A percentile compares a stretch with the other conserved stretches of the same genome.
Conservation (phyloP, 2,797 vertebrate species). For the Forpus xanthops region DNA sequence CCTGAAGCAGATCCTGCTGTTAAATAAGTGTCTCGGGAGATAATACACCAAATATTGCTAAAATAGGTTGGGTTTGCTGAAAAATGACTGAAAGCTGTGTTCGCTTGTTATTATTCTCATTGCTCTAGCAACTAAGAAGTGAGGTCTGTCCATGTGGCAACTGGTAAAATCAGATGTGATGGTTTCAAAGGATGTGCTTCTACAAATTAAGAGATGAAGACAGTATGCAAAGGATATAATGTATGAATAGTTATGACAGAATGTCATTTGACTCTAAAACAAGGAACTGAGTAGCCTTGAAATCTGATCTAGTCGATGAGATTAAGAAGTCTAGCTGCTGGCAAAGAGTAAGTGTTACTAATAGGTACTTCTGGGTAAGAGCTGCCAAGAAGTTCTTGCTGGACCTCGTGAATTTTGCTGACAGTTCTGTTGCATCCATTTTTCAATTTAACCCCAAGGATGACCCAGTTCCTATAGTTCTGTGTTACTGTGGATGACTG, state of each 20-base stretch:
- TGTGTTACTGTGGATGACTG: neutral
- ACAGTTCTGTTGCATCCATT: constrained; percentile 25
- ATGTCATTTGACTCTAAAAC: constrained; percentile 34
- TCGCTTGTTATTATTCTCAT: neutral
- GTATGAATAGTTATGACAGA: constrained; percentile 31
- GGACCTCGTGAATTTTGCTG: constrained; percentile 25
- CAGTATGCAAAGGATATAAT: neutral
- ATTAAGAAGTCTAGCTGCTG: constrained; percentile 52
- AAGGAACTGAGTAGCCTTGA: constrained; percentile 39
- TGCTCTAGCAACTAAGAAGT: neutral
- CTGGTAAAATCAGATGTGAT: constrained; percentile 8
- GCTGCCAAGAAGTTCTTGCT: constrained; percentile 40
- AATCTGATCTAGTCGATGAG: constrained; percentile 37
- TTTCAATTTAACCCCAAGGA: constrained; percentile 20
- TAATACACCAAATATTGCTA: neutral
- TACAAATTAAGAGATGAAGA: neutral
- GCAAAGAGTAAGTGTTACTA: constrained; percentile 38
- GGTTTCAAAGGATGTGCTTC: neutral
- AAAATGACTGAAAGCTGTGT: constrained; percentile 7
- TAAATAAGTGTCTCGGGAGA: constrained; percentile 49
- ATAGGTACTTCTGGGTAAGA: constrained; percentile 30
- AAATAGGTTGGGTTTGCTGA: neutral
- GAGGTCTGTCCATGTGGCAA: neutral
- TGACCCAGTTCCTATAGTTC: constrained; percentile 1
- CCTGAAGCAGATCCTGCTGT: constrained; percentile 30